Conservation (phyloP, 2,888 invertebrate genomes). For the Eupithecia exiguata region DNA sequence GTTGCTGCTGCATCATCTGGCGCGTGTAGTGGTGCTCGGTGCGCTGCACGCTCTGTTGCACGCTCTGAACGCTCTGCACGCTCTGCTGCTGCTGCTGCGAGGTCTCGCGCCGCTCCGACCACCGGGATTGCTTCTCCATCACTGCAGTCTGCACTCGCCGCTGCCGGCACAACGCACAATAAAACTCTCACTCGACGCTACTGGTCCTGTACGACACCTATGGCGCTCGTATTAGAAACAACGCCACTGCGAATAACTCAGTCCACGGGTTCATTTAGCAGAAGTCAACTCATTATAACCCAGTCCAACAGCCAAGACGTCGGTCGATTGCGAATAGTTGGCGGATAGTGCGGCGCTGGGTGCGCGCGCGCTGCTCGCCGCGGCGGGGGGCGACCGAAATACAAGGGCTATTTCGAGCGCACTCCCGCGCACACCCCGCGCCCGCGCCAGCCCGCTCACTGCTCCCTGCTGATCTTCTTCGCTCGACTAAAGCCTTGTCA, state of each 20-base stretch:
- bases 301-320: slow-evolving; percentile 92
- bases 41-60: slow-evolving; percentile 69
- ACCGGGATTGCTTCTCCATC: slow-evolving; percentile 90
- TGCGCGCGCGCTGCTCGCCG: slow-evolving; percentile 56
- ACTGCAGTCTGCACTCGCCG: slow-evolving; percentile 64
- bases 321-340: slow-evolving; percentile 96
- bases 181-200: slow-evolving; percentile 81
- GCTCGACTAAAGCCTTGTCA: neutral
- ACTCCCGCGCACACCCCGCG: slow-evolving; percentile 65
- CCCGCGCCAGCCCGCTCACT: slow-evolving; percentile 41
- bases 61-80: slow-evolving; percentile 51
- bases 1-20: slow-evolving; percentile 90
- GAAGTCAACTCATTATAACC: slow-evolving; percentile 91
- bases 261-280: slow-evolving; percentile 86
- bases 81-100: slow-evolving; percentile 72
- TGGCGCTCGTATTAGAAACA: slow-evolving; percentile 60
- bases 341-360: slow-evolving; percentile 87
- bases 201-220: slow-evolving; percentile 61
- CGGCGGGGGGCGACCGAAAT: slow-evolving; percentile 74
- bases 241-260: slow-evolving; percentile 81
- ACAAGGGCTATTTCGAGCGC: slow-evolving; percentile 80
- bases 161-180: slow-evolving; percentile 75
- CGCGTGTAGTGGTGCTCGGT: slow-evolving; percentile 89
- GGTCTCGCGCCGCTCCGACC: slow-evolving; percentile 79
- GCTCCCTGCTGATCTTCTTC: too few relatives aligned